phyloP scores from a whole-genome alignment of 2,797 vertebrate genomes.

The Xenopus petersii region DNA sequence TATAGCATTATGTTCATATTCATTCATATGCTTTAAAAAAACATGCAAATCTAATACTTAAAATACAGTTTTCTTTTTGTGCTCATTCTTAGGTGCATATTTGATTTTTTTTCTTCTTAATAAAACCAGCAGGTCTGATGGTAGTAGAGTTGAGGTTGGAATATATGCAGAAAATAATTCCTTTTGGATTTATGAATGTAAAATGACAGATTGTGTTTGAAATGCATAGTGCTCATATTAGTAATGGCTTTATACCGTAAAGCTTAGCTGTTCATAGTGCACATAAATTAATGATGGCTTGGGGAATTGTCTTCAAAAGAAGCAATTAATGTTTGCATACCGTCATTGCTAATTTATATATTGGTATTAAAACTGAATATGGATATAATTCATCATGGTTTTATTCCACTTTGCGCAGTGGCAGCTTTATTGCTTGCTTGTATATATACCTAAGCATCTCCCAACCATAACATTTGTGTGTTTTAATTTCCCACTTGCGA shows the following conservation, averaged over 20 bases:
- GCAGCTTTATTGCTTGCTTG: slow-evolving; percentile 11
- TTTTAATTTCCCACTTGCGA: no score
- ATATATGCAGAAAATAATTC: slow-evolving; percentile 24
- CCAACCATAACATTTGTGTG: no score
- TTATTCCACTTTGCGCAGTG: slow-evolving; percentile 13
- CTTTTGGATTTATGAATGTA: slow-evolving; percentile 25
- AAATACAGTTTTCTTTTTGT: no score
- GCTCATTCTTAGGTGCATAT: no score
- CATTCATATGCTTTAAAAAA: no score
- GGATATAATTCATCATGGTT: slow-evolving; percentile 22
- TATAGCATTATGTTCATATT: no score
- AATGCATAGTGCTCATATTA: slow-evolving; percentile 19
- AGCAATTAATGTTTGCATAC: slow-evolving; percentile 46
- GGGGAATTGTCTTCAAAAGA: slow-evolving; percentile 45
- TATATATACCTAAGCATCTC: not conserved
- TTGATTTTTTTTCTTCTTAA: no score
- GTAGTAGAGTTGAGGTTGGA: slow-evolving; percentile 10
- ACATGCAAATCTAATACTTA: no score
- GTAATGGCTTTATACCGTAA: slow-evolving; percentile 24
- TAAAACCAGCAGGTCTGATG: not conserved
- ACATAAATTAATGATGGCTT: slow-evolving; percentile 46
- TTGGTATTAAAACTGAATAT: slow-evolving; percentile 35
- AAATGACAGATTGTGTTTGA: slow-evolving; percentile 30
- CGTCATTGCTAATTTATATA: slow-evolving; percentile 45
- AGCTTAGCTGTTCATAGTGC: slow-evolving; percentile 37